Percentiles rank a stretch among this genome's conserved stretches.
phyloP scores from a whole-genome alignment of 2,113 vertebrate genomes.

The Pelmatolapia mariae region DNA sequence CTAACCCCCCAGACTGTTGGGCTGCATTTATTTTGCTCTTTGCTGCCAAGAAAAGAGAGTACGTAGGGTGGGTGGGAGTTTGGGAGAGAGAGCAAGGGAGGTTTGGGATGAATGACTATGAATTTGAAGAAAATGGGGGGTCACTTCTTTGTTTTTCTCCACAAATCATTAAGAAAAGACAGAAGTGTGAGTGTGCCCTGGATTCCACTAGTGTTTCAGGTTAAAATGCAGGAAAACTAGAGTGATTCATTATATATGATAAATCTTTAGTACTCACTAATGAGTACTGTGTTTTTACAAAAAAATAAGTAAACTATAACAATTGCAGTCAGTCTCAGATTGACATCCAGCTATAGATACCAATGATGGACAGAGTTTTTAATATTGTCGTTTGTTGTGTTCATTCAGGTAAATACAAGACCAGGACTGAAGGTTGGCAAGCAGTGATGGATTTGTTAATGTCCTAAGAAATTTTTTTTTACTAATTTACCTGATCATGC shows the following conservation, averaged over 20 bases:
- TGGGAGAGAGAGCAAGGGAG: neutral
- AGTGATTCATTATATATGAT: neutral
- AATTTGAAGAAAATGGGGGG: neutral
- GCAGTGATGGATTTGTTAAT: neutral
- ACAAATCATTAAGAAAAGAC: slow-evolving; percentile 7
- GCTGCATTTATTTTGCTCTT: slow-evolving; percentile 66
- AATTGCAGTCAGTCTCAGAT: neutral
- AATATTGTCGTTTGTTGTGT: neutral
- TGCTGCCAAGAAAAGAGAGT: slow-evolving; percentile 47
- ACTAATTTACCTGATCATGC: neutral
- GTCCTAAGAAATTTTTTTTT: neutral
- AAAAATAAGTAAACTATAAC: neutral
- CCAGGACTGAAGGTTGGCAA: neutral
- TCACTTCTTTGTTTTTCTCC: neutral
- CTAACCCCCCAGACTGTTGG: slow-evolving; percentile 43
- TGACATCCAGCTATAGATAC: neutral
- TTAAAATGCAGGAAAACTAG: neutral
- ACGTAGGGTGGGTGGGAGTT: neutral
- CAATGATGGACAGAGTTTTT: neutral
- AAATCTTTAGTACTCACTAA: neutral
- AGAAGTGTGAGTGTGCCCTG: neutral
- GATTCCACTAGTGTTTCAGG: neutral
- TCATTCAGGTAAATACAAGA: neutral
- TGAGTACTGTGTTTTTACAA: neutral
- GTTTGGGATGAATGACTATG: neutral